phyloP scores from a whole-genome alignment of 2,113 vertebrate genomes.

The Mormoops blainvillei region DNA sequence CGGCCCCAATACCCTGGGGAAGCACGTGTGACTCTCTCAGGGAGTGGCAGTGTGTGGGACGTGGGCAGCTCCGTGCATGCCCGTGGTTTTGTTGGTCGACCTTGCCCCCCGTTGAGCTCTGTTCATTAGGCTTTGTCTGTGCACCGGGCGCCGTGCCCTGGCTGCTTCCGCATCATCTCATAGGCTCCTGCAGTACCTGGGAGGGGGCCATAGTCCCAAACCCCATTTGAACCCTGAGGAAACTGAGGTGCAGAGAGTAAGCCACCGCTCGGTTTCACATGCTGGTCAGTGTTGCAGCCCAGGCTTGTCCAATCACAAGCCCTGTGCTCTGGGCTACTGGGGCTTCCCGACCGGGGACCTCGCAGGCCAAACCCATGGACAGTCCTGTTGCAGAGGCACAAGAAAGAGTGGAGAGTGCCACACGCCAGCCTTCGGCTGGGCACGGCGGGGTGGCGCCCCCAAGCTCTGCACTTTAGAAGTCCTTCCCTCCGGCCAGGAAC shows the following conservation, averaged over 20 bases:
- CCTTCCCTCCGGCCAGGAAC: neutral
- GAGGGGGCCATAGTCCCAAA: neutral
- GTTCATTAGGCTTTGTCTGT: fast-evolving
- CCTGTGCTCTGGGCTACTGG: neutral
- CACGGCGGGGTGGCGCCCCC: neutral
- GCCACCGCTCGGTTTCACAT: fast-evolving
- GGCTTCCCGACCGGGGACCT: neutral
- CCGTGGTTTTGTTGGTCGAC: neutral
- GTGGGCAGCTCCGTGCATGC: fast-evolving
- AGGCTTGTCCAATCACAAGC: neutral
- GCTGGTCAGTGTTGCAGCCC: neutral
- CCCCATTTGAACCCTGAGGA: neutral
- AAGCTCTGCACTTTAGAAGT: neutral
- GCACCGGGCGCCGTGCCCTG: neutral
- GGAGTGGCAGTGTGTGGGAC: neutral
- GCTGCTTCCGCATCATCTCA: fast-evolving
- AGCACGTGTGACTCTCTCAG: neutral
- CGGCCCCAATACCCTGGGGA: neutral
- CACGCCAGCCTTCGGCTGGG: neutral
- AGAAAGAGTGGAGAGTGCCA: neutral
- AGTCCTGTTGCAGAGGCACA: neutral
- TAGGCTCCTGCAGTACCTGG: neutral
- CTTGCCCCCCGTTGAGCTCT: fast-evolving
- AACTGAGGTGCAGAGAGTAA: neutral
- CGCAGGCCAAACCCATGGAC: fast-evolving